Evolutionary conservation across 2,888 invertebrate species (phyloP).

Genomic region (Pterobdella sp.): DNA sequence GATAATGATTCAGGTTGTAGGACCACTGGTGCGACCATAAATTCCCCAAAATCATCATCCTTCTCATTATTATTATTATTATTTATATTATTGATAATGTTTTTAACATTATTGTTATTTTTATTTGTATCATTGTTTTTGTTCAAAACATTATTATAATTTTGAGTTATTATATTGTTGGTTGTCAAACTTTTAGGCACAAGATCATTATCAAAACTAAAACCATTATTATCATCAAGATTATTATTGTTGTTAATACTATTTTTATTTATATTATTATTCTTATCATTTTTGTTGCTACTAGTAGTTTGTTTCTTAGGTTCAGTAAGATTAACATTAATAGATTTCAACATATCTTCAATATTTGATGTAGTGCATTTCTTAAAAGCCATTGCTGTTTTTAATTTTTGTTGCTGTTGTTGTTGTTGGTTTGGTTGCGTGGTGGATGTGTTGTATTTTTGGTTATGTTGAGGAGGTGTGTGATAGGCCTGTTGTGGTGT

Average conservation of each 20-base stretch:
- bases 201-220: background rate
- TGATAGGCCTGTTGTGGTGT: background rate
- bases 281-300: background rate
- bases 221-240: constrained; percentile 11
- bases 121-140: background rate
- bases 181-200: background rate
- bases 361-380: background rate
- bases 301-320: background rate
- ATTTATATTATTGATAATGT: background rate
- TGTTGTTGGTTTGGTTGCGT: background rate
- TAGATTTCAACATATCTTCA: background rate
- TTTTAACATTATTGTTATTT: background rate
- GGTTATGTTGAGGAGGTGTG: background rate
- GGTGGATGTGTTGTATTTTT: background rate
- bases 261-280: constrained; percentile 20
- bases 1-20: background rate
- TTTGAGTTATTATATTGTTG: background rate
- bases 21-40: background rate
- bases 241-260: constrained; percentile 15
- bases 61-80: constrained; percentile 2
- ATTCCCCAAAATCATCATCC: constrained; percentile 4
- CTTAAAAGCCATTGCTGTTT: background rate
- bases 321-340: background rate
- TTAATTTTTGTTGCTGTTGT: constrained; percentile 6
- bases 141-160: background rate